Percentiles rank a stretch among this genome's conserved stretches.
These are phyloP conservation scores for Diceros bicornis DNA, from an alignment of 2,797 vertebrate species.

Conservation along the genomic window DNA sequence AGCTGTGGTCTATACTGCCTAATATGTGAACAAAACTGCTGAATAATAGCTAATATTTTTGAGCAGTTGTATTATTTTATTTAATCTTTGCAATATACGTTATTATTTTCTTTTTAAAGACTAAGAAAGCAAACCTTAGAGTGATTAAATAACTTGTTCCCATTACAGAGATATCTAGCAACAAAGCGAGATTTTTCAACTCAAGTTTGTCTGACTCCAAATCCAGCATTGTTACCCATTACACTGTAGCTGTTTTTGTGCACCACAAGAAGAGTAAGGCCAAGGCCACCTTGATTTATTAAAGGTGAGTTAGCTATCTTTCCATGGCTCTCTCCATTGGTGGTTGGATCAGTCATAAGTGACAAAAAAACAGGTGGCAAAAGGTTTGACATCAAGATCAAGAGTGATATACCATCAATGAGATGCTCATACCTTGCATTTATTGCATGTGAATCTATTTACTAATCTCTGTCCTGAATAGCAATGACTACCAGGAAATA, in stretches of 20 bases:
- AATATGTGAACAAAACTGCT: neutral
- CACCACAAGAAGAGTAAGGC: neutral
- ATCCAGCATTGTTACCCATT: neutral
- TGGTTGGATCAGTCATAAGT: neutral
- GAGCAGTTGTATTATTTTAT: neutral
- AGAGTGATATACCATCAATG: neutral
- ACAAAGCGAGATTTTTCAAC: neutral
- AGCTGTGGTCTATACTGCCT: neutral
- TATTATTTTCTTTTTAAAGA: neutral
- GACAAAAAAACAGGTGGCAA: neutral
- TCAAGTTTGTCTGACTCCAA: neutral
- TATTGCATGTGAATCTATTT: neutral
- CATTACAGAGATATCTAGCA: neutral
- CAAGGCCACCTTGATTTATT: neutral
- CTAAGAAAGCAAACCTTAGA: neutral
- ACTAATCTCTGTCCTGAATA: conserved; percentile 52
- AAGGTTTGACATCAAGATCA: neutral
- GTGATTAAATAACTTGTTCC: neutral
- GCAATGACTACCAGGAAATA: conserved; percentile 66
- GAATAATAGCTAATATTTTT: neutral
- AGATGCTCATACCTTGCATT: neutral
- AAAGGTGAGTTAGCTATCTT: neutral
- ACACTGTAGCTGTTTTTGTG: neutral
- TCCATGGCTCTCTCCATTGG: neutral
- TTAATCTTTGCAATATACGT: neutral